phyloP scores from a whole-genome alignment of 1,140 invertebrate species.

The Saccostrea glomerata region DNA sequence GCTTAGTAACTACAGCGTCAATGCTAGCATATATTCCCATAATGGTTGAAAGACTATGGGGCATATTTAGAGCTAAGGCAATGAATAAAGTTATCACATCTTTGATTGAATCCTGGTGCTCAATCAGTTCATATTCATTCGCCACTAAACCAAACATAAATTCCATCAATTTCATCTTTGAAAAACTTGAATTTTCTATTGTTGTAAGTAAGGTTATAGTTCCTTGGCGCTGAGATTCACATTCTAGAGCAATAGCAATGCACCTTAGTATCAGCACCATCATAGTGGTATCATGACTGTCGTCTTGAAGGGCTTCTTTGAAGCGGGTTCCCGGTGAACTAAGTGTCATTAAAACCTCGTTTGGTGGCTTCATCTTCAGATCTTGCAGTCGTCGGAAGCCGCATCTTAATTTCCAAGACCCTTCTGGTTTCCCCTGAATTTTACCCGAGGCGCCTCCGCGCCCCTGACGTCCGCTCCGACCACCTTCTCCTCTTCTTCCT shows the following conservation, averaged over 20 bases:
- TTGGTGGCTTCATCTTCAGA: slow-evolving; percentile 17
- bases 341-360: slow-evolving; percentile 34
- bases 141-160: neutral
- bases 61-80: slow-evolving; percentile 32
- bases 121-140: slow-evolving; percentile 11
- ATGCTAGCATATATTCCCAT: slow-evolving; percentile 36
- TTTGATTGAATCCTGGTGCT: neutral
- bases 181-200: slow-evolving; percentile 15
- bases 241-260: slow-evolving; percentile 33
- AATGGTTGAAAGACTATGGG: slow-evolving; percentile 41
- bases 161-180: neutral
- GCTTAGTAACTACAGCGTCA: slow-evolving; percentile 14
- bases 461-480: neutral
- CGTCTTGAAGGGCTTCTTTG: slow-evolving; percentile 36
- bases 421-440: slow-evolving; percentile 18
- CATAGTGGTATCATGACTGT: neutral
- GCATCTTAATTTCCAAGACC: slow-evolving; percentile 41
- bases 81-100: slow-evolving; percentile 42
- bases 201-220: slow-evolving; percentile 45
- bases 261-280: slow-evolving; percentile 19
- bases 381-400: slow-evolving; percentile 43
- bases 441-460: neutral
- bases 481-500: neutral
- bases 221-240: slow-evolving; percentile 37
- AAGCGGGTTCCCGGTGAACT: slow-evolving; percentile 36